phyloP scores from a whole-genome alignment of 2,888 invertebrate genomes.

The Callyntrura sp. region DNA sequence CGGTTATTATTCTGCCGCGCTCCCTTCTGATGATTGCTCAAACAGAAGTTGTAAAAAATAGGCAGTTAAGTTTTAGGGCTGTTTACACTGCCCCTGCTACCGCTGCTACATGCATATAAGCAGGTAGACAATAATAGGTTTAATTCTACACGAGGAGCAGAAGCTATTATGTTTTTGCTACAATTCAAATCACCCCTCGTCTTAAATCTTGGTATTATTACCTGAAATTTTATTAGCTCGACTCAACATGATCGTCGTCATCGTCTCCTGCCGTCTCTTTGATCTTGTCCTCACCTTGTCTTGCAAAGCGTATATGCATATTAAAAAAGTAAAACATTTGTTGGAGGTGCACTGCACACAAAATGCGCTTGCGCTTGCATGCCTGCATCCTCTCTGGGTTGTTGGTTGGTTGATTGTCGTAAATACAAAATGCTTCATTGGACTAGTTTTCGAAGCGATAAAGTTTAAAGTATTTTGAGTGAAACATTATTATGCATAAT shows the following conservation, averaged over 20 bases:
- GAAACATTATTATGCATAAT: slow-evolving; percentile 18
- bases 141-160: neutral
- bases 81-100: neutral
- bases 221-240: slow-evolving; percentile 26
- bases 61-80: slow-evolving; percentile 28
- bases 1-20: neutral
- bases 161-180: neutral
- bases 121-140: too few relatives aligned
- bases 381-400: too few relatives aligned
- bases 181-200: neutral
- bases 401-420: neutral
- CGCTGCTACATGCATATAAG: neutral
- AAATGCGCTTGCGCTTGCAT: neutral
- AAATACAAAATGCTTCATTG: slow-evolving; percentile 40
- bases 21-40: neutral
- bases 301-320: neutral
- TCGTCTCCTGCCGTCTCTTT: neutral
- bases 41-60: slow-evolving; percentile 43
- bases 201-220: slow-evolving; percentile 1
- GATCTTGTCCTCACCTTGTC: slow-evolving; percentile 30
- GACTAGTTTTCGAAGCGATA: slow-evolving; percentile 31
- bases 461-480: neutral
- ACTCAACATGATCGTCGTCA: too few relatives aligned
- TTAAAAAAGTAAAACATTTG: neutral
- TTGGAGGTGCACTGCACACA: slow-evolving; percentile 17